These are phyloP conservation scores for Phaenicophaeus curvirostris DNA, from an alignment of 2,797 vertebrate species.

Conservation along the genomic window DNA sequence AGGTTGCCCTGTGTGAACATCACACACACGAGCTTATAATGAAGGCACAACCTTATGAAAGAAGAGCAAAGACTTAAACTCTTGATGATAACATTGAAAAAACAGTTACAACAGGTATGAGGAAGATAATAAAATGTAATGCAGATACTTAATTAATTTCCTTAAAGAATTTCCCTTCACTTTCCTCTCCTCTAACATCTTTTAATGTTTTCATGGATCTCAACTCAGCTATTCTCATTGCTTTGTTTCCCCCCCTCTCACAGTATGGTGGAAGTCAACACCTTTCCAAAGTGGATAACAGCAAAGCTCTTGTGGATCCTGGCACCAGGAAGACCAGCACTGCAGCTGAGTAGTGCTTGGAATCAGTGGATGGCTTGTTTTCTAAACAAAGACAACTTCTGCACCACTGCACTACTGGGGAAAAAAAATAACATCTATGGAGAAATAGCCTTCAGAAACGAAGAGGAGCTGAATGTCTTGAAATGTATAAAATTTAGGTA, in stretches of 20 bases:
- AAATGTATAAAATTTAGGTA: background rate
- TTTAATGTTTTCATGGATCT: background rate
- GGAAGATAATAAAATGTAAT: background rate
- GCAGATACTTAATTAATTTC: background rate
- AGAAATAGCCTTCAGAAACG: background rate
- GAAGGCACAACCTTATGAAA: background rate
- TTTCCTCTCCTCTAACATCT: background rate
- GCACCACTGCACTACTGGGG: background rate
- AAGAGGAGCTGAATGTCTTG: background rate
- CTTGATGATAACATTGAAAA: background rate
- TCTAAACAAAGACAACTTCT: background rate
- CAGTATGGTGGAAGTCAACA: background rate
- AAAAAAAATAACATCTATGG: background rate
- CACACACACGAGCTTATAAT: background rate
- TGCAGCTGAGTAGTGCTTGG: background rate
- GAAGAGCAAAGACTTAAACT: background rate
- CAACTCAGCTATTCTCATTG: background rate
- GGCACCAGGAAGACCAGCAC: background rate
- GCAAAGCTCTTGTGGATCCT: background rate
- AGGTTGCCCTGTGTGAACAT: background rate
- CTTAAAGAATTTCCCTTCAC: background rate
- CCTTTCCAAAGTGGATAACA: fast-evolving
- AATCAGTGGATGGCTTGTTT: fast-evolving
- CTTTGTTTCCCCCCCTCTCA: background rate
- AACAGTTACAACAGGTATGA: background rate